A percentile compares a stretch with the other conserved stretches of the same genome.
Evolutionary conservation across 2,113 vertebrate species (phyloP).

Genomic region (rat (Rattus norvegicus)): DNA sequence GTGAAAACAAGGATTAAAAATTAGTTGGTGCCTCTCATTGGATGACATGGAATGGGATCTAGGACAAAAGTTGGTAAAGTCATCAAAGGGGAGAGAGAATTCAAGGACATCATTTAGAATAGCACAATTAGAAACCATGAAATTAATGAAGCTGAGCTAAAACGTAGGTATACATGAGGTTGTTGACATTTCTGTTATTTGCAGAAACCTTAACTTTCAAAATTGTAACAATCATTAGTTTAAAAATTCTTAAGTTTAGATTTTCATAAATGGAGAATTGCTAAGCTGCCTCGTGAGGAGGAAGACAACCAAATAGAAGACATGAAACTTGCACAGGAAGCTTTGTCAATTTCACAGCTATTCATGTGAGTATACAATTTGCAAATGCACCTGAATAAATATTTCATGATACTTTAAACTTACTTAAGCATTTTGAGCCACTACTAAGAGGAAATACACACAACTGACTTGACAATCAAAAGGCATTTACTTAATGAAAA

Average conservation of each 20-base stretch:
- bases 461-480: constrained; percentile 29
- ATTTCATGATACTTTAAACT: constrained; percentile 70
- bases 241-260: neutral
- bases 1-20: neutral
- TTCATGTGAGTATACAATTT: constrained; percentile 51
- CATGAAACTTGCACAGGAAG: neutral
- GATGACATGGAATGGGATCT: neutral
- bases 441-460: constrained; percentile 66
- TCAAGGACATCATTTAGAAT: neutral
- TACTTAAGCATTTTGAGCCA: constrained; percentile 68
- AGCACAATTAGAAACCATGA: neutral
- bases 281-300: neutral
- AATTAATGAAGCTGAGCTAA: neutral
- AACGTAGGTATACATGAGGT: neutral
- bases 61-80: neutral
- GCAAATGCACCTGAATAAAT: constrained; percentile 66
- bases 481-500: constrained; percentile 73
- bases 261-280: neutral
- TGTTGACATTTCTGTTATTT: neutral
- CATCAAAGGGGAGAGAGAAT: neutral
- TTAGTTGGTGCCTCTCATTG: neutral
- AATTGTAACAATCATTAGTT: neutral
- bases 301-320: neutral
- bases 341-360: constrained; percentile 27
- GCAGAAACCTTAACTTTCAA: neutral